Evolutionary conservation across 2,888 invertebrate species (phyloP), one percentile per base, ranked within the genome.

Genomic region (Protophormia terraenovae): DNA sequence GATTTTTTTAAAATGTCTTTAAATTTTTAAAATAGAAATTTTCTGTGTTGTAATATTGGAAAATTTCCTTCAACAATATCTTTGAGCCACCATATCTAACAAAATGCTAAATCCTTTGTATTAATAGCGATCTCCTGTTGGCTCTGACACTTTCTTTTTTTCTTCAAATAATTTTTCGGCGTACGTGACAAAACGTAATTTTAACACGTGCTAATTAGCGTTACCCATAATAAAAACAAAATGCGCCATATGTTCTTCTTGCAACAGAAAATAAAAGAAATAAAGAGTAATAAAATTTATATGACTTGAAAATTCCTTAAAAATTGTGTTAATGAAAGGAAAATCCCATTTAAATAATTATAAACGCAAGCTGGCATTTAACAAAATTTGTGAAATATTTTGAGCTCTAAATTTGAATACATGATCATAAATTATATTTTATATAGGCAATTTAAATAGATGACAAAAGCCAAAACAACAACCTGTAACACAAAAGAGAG

Each of bases 251-350:
- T 78, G 78, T 38, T 53, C 2, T 32, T 16, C n/a, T n/a, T n/a
- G n/a, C n/a, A n/a, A n/a, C n/a, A n/a, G n/a, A n/a, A n/a, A n/a
- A n/a, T n/a, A n/a, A n/a, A n/a, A n/a, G n/a, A n/a, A n/a, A n/a
- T 22, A 22, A 19, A 32, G 14, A 35, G 50, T 29, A 32, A 67
- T 78, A 78, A 67, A 83, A 38, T 12, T 67, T 67, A 50, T 58
- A 3, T 14, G 7, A 12, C n/a, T 35, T 47, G 8, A 69, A 35
- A 27, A 50, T 64, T 41, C 71, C 12, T 27, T n/a, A n/a, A 38
- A 73, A 79, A 55, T 22, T 75, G 2, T 32, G 24, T n/a, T 71
- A 71, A 84, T 71, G 64, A 58, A 55, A 24, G 79, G 69, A 64
- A 83, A 83, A 69, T 62, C 73, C 69, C 78, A 67, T 45, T 22